These are phyloP conservation scores for Bergia sp. DNA, from an alignment of 92 coral and sea anemone species.

Conservation along the genomic window DNA sequence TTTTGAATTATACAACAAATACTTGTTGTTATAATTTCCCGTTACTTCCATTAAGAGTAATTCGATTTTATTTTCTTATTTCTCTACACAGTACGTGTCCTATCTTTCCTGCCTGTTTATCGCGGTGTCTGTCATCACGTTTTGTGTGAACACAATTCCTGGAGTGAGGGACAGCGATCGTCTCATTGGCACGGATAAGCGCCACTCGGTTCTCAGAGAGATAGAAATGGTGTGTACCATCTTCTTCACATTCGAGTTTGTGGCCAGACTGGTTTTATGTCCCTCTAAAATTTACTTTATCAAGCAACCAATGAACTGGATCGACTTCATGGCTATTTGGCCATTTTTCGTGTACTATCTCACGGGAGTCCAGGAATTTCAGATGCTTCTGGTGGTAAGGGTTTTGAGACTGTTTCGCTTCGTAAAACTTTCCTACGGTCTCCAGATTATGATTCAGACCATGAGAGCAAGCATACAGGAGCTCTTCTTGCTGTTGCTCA, in stretches of 20 bases:
- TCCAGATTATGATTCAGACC: slow-evolving; percentile 94
- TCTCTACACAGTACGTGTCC: slow-evolving; percentile 73
- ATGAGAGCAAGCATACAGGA: slow-evolving; percentile 88
- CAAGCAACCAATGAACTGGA: slow-evolving; percentile 92
- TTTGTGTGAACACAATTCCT: slow-evolving; percentile 90
- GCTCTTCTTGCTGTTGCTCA: slow-evolving; percentile 78
- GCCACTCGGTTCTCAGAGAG: slow-evolving; percentile 47
- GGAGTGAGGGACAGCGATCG: slow-evolving; percentile 55
- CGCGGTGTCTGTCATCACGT: slow-evolving; percentile 86
- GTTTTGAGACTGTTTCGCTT: slow-evolving; percentile 88
- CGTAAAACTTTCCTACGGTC: slow-evolving; percentile 87
- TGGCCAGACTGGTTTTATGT: slow-evolving; percentile 74
- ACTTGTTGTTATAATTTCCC: not conserved
- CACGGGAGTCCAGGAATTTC: slow-evolving; percentile 47
- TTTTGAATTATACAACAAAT: too few relatives aligned
- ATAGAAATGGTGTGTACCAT: slow-evolving; percentile 85
- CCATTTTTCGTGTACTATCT: slow-evolving; percentile 76
- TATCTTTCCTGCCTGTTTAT: slow-evolving; percentile 92
- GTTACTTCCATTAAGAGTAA: not conserved
- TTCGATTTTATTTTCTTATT: not conserved
- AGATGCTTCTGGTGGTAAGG: slow-evolving; percentile 81
- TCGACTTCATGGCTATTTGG: slow-evolving; percentile 86
- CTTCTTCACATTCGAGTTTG: slow-evolving; percentile 86
- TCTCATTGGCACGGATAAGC: slow-evolving; percentile 50
- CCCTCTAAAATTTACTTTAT: slow-evolving; percentile 76